Evolutionary conservation across 2,888 invertebrate genomes (phyloP).

Genomic region (Odontothrips loti): DNA sequence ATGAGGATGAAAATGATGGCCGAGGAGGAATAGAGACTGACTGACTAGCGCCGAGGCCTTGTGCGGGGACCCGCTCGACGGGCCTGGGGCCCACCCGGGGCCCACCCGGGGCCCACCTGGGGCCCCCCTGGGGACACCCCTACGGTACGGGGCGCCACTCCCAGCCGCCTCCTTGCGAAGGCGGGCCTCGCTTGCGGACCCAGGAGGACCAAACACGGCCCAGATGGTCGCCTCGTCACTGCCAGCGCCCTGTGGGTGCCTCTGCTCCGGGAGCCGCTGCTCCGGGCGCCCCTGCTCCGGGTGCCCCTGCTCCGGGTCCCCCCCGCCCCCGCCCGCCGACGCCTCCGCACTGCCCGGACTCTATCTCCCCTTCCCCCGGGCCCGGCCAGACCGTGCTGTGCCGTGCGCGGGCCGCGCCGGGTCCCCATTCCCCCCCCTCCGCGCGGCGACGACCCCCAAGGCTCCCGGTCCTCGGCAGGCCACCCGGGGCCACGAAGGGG

Average conservation of each 20-base stretch:
- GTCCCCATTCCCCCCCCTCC: not conserved
- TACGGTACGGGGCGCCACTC: no score
- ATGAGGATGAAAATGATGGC: constrained; percentile 83
- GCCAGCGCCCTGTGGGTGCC: not conserved
- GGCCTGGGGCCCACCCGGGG: not conserved
- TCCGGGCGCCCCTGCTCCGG: not conserved
- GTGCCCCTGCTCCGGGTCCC: not conserved
- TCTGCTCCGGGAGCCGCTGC: not conserved
- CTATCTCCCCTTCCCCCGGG: not conserved
- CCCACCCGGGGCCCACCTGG: not conserved
- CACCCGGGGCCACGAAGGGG: not conserved
- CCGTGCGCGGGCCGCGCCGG: not conserved
- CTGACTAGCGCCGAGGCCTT: not conserved
- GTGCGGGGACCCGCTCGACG: not conserved
- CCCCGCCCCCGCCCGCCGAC: not conserved
- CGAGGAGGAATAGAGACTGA: constrained; percentile 52
- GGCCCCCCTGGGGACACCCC: no score
- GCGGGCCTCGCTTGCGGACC: no score
- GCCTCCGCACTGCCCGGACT: not conserved
- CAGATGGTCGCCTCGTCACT: not conserved
- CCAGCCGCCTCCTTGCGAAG: no score
- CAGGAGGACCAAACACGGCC: not conserved
- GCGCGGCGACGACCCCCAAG: not conserved
- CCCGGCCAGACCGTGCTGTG: not conserved
- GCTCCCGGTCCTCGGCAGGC: not conserved